Evolutionary conservation across 1,140 invertebrate genomes (phyloP), one percentile per base, ranked within the genome.

Genomic region (Adelges cooleyi): DNA sequence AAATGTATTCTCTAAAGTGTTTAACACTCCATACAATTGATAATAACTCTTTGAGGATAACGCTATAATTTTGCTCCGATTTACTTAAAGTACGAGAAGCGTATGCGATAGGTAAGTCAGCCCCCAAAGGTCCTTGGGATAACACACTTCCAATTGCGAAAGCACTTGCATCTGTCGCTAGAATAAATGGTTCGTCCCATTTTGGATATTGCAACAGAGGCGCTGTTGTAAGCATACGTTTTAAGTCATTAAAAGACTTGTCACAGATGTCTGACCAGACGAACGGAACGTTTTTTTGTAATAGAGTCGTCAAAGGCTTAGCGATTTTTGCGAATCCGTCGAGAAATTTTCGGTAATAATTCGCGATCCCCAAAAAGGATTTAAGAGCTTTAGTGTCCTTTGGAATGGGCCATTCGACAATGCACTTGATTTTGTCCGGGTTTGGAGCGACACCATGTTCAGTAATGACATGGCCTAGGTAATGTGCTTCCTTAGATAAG

Each of bases 11-110:
- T 67, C 74, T 51, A 68, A 79, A 78, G 53, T 75, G 72, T 69
- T 75, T 72, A 5, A 75, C 69, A 10, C 72, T 73, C 73, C 74
- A 78, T 1, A 82, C 72, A 13, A 82, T 74, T 2, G 77, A 79
- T 18, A 82, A 68, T 48, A 78, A 70, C 74, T 82, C 78, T 68
- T 76, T 75, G 71, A 77, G 74, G 36, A 72, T 70, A 2, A 68
- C 68, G 9, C 59, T 50, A 51, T 72, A 73, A 33, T 69, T 68
- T 8, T 33, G 11, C 71, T 75, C 73, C 6, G 68, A 67, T 42
- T 70, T 68, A 23, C 67, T 72, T 20, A 73, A 62, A 6, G 70
- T 71, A 46, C 71, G 56, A 3, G 51, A 67, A 10, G 71, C 71
- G 67, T 71, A 74, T 5, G 70, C 69, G 38, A 74, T 68, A 6